These are phyloP conservation scores for Euleptes europaea DNA, from an alignment of 2,113 vertebrate genomes.

Conservation along the genomic window DNA sequence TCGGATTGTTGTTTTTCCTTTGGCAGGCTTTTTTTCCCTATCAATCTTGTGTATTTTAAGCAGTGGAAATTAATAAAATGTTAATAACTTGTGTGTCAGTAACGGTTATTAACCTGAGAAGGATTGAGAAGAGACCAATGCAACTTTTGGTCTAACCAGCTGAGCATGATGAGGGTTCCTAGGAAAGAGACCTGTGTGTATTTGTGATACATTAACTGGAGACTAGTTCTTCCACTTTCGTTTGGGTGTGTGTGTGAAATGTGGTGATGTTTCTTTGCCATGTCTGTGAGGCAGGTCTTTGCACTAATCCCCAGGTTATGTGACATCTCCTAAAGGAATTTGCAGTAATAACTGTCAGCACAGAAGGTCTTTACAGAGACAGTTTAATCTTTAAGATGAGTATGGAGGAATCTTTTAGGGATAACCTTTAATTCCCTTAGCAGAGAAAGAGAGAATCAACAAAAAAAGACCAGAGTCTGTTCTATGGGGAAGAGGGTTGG, in stretches of 20 bases:
- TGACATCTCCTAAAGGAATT: neutral
- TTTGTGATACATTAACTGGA: neutral
- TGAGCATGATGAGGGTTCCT: neutral
- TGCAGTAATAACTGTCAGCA: neutral
- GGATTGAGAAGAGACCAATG: neutral
- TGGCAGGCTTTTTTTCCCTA: conserved; percentile 27
- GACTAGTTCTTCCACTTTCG: neutral
- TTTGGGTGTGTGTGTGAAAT: neutral
- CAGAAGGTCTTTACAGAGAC: neutral
- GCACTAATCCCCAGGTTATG: neutral
- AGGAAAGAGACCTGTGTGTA: neutral
- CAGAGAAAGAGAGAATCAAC: neutral
- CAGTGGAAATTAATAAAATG: conserved; percentile 64
- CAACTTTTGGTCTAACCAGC: neutral
- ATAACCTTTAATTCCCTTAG: neutral
- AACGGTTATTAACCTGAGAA: neutral
- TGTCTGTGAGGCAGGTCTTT: neutral
- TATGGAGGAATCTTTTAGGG: neutral
- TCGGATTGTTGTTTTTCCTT: conserved; percentile 1
- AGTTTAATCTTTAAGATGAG: neutral
- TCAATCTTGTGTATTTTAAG: conserved; percentile 47
- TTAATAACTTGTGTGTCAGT: conserved; percentile 8
- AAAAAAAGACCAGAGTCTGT: neutral
- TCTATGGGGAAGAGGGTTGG: neutral
- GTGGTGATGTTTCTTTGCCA: neutral